Conservation (phyloP, 2,113 vertebrate species). For the Rhea pennata region DNA sequence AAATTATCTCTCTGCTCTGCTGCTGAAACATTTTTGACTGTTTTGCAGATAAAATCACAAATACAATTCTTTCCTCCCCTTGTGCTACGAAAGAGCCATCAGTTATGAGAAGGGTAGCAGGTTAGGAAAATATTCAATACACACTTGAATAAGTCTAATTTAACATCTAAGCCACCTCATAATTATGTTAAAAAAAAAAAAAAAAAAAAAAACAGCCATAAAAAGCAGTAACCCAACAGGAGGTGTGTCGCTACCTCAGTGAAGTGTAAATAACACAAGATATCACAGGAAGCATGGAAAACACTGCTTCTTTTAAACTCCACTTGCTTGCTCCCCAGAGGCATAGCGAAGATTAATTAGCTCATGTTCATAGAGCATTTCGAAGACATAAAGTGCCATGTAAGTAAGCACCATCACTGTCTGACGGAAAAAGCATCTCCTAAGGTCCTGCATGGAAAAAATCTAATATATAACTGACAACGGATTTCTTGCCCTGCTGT, state of each 20-base stretch:
- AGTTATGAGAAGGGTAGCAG: background rate
- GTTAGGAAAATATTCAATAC: background rate
- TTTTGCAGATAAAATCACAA: constrained; percentile 19
- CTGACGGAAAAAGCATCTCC: constrained; percentile 11
- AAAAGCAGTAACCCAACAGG: background rate
- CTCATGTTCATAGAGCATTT: background rate
- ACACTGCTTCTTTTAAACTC: background rate
- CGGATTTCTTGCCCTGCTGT: background rate
- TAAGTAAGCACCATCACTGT: background rate
- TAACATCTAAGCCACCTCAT: background rate
- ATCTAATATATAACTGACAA: background rate
- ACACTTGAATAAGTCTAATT: background rate
- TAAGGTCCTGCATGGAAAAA: background rate
- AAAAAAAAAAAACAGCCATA: background rate
- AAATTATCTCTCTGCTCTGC: constrained; percentile 13
- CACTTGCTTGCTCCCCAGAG: background rate
- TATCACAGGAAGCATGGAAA: background rate
- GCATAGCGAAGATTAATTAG: background rate
- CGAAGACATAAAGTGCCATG: background rate
- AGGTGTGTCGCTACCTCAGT: background rate
- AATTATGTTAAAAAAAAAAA: background rate
- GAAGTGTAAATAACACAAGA: background rate
- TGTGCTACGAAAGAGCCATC: background rate
- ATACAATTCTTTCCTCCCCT: background rate
- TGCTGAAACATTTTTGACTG: constrained; percentile 4